Evolutionary conservation across 2,888 invertebrate species (phyloP).

Genomic region (Drosophila leonis): DNA sequence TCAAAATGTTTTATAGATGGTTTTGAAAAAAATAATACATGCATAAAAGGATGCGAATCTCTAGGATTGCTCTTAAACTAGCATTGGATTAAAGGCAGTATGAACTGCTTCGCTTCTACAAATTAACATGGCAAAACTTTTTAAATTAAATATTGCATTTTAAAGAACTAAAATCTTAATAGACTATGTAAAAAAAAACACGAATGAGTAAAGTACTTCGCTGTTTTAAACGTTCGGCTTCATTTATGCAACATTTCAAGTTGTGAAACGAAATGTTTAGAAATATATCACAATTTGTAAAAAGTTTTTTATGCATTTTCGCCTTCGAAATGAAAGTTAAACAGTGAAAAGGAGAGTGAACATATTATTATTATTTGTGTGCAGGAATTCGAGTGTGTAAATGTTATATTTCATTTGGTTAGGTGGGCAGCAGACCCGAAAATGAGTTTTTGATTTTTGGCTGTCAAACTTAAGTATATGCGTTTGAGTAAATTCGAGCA

Average conservation of each 20-base stretch:
- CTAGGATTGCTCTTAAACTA: constrained; percentile 38
- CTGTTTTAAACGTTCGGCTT: constrained; percentile 63
- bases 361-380: neutral
- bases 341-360: constrained; percentile 12
- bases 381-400: constrained; percentile 23
- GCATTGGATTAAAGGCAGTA: constrained; percentile 48
- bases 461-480: constrained; percentile 57
- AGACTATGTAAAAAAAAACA: constrained; percentile 47
- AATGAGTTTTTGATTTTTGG: constrained; percentile 64
- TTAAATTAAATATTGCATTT: constrained; percentile 73
- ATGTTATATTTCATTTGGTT: constrained; percentile 18
- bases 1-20: neutral
- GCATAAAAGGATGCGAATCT: constrained; percentile 21
- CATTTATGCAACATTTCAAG: constrained; percentile 67
- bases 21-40: constrained; percentile 21
- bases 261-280: constrained; percentile 80
- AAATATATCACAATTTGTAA: constrained; percentile 84
- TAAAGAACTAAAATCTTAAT: constrained; percentile 63
- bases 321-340: constrained; percentile 61
- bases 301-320: constrained; percentile 74
- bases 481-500: constrained; percentile 63
- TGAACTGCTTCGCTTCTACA: constrained; percentile 67
- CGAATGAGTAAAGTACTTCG: constrained; percentile 68
- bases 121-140: constrained; percentile 76
- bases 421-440: constrained; percentile 25